These are phyloP conservation scores for Papilio protenor DNA, from an alignment of 2,888 invertebrate species.

Conservation along the genomic window DNA sequence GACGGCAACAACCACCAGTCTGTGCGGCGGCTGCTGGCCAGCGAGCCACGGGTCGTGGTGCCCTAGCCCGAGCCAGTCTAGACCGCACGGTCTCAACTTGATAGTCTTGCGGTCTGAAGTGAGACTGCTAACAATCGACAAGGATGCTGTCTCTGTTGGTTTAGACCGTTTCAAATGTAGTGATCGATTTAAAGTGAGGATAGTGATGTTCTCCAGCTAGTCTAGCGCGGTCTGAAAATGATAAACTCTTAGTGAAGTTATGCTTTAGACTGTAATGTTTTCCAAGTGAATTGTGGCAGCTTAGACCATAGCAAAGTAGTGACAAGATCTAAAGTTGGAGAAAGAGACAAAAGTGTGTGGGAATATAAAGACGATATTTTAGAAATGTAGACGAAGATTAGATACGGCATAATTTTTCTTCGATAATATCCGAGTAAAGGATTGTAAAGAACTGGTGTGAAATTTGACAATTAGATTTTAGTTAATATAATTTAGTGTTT, in stretches of 20 bases:
- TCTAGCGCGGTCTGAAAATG: neutral
- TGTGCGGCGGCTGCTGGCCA: conserved; percentile 73
- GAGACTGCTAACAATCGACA: neutral
- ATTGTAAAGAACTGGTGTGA: neutral
- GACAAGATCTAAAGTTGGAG: neutral
- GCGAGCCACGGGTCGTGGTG: conserved; percentile 67
- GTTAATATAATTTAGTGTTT: neutral
- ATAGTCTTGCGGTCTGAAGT: neutral
- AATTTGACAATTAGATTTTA: conserved; percentile 1
- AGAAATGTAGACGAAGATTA: neutral
- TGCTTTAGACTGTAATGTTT: neutral
- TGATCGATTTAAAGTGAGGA: neutral
- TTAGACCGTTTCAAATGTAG: neutral
- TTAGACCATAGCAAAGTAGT: neutral
- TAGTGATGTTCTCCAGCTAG: neutral
- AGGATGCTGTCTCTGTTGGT: too few relatives aligned
- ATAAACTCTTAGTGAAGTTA: neutral
- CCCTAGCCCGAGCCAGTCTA: conserved; percentile 76
- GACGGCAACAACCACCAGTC: conserved; percentile 80
- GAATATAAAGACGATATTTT: neutral
- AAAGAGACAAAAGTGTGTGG: neutral
- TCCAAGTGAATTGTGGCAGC: neutral
- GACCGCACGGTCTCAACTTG: conserved; percentile 53
- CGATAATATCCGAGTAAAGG: neutral
- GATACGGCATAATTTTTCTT: neutral